Base-by-base conservation (phyloP, 2,888 invertebrate species). In the Apotomis betuletana region DNA sequence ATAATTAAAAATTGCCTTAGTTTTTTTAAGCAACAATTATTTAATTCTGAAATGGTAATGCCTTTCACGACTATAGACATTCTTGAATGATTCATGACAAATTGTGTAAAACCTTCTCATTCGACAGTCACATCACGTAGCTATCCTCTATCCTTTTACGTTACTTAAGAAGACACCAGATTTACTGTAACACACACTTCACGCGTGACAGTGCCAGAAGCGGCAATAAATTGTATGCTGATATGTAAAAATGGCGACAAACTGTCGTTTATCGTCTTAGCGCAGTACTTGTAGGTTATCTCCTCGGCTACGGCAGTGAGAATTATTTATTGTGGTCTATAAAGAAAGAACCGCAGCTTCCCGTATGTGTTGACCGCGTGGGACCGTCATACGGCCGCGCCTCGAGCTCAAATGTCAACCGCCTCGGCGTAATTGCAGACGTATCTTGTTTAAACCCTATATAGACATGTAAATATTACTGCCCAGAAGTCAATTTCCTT, bases 341-440 rank as follows among this genome's bases (percentile, higher is more conserved):
- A 80, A 79, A 79, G 82, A 81, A 82, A 85, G 80, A 85, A 87
- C 90, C 89, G 80, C 90, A 89, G 87, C 85, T 89, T 91, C 90
- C 90, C 85, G 83, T 27, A 27, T 27, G 27, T 80, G 80, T 80
- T 79, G 88, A 88, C 60, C 81, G 79, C 79, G 79, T 83, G 82
- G 84, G 85, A 81, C 84, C 83, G 85, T 78, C 81, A 78, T 78
- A 75, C 78, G 79, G 77, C 78, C 80, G 74, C 76, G 70, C 81
- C 81, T 82, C 77, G 75, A 71, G 87, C 88, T 92, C 88, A 78
- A 82, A 86, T 91, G 87, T 88, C 91, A 90, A 89, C 89, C 87
- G 82, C 88, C 82, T 85, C 83, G 81, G 82, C 80, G 83, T 87
- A 87, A 88, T 86, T 86, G 81, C 83, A 85, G 78, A 76, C 82